Conservation (phyloP, 2,888 invertebrate genomes). For the Eupithecia abbreviata region DNA sequence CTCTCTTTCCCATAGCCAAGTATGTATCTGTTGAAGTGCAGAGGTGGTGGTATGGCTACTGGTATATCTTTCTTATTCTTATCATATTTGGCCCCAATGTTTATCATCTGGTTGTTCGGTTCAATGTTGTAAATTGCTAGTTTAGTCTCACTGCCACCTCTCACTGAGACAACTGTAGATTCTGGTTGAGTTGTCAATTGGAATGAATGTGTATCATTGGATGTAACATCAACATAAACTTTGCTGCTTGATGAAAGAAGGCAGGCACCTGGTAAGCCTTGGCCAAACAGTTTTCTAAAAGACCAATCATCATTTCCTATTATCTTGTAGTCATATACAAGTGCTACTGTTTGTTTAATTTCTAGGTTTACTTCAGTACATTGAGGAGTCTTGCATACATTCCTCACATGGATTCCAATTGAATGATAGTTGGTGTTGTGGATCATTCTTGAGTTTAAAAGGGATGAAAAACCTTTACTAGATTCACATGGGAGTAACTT, state of each 20-base stretch:
- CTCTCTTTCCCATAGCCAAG: constrained; percentile 95
- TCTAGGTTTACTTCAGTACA: constrained; percentile 88
- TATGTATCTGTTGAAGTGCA: constrained; percentile 91
- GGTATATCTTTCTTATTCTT: constrained; percentile 72
- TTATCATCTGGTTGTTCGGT: constrained; percentile 84
- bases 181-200: constrained; percentile 86
- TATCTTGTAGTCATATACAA: constrained; percentile 92
- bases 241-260: constrained; percentile 90
- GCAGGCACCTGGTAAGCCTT: constrained; percentile 91
- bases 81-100: constrained; percentile 86
- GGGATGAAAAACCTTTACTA: constrained; percentile 92
- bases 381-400: constrained; percentile 86
- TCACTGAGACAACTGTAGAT: constrained; percentile 81
- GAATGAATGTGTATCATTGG: constrained; percentile 85
- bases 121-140: constrained; percentile 89
- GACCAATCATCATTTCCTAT: constrained; percentile 91
- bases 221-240: constrained; percentile 91
- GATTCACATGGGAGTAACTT: constrained; percentile 97
- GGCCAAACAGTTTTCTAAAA: constrained; percentile 92
- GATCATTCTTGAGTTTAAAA: constrained; percentile 95
- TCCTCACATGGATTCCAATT: constrained; percentile 92
- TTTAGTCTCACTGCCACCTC: constrained; percentile 87
- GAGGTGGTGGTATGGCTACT: constrained; percentile 85
- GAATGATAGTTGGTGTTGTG: constrained; percentile 98
- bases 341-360: constrained; percentile 92